These are phyloP conservation scores for Zapornia atra DNA, from an alignment of 2,113 vertebrate genomes.

Conservation along the genomic window DNA sequence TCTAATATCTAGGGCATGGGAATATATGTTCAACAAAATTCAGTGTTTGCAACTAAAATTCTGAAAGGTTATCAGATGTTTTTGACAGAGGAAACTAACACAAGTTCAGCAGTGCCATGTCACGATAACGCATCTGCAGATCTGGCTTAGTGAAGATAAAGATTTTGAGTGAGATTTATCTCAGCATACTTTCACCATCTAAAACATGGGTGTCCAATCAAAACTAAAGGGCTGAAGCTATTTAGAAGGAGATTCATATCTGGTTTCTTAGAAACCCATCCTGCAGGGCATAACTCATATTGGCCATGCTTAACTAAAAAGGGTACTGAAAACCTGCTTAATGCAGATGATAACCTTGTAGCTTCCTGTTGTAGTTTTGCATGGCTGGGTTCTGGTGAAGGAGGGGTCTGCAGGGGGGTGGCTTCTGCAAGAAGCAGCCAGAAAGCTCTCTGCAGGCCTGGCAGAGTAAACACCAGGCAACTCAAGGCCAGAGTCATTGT, in stretches of 20 bases:
- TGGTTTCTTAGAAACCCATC: neutral
- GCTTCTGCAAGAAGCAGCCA: no score
- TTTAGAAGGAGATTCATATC: neutral
- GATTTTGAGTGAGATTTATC: neutral
- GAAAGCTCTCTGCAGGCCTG: no score
- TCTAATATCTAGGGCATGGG: neutral
- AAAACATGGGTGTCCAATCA: neutral
- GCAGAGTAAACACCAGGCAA: no score
- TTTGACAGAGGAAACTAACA: neutral
- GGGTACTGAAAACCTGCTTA: neutral
- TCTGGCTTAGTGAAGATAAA: neutral
- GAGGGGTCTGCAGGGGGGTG: no score
- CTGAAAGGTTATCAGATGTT: neutral
- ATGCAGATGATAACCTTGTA: neutral
- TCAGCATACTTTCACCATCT: neutral
- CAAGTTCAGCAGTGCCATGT: neutral
- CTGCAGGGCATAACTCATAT: neutral
- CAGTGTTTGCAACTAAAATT: neutral
- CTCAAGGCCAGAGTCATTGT: no score
- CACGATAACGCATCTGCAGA: neutral
- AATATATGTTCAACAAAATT: neutral
- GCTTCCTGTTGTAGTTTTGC: no score
- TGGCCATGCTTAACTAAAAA: neutral
- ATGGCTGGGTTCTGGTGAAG: no score
- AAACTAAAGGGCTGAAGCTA: neutral